phyloP scores from a whole-genome alignment of 2,888 invertebrate genomes.

The Scaeva pyrastri region DNA sequence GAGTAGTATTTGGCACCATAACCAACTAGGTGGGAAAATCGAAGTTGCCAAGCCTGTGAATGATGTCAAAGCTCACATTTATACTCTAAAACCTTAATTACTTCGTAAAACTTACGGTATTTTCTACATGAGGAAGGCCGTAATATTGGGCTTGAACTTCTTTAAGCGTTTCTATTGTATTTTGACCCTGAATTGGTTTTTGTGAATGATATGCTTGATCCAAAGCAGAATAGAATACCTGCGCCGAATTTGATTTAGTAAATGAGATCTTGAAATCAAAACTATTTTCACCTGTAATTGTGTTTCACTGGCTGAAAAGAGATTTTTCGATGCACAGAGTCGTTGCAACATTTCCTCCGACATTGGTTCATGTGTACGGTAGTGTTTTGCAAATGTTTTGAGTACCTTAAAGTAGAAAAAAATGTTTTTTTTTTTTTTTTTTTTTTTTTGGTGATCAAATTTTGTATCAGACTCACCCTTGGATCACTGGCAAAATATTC shows the following conservation, averaged over 20 bases:
- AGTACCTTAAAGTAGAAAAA: conserved; percentile 86
- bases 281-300: conserved; percentile 88
- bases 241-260: conserved; percentile 73
- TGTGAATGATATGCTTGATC: conserved; percentile 94
- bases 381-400: conserved; percentile 94
- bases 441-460: background rate
- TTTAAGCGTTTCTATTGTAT: conserved; percentile 90
- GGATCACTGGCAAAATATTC: conserved; percentile 98
- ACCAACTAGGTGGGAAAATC: conserved; percentile 98
- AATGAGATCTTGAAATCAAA: background rate
- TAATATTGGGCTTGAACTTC: conserved; percentile 93
- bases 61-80: conserved; percentile 3
- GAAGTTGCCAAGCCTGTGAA: conserved; percentile 94
- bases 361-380: conserved; percentile 93
- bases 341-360: conserved; percentile 91
- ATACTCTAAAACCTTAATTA: background rate
- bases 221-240: conserved; percentile 95
- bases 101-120: conserved; percentile 88
- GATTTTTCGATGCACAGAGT: conserved; percentile 92
- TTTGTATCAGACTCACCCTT: conserved; percentile 85
- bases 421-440: conserved; percentile 52
- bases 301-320: conserved; percentile 95
- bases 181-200: conserved; percentile 79
- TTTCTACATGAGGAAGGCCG: conserved; percentile 92
- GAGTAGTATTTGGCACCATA: conserved; percentile 99